These are phyloP conservation scores for Atherinosoma microstoma DNA, from an alignment of 2,797 vertebrate species.

Conservation along the genomic window DNA sequence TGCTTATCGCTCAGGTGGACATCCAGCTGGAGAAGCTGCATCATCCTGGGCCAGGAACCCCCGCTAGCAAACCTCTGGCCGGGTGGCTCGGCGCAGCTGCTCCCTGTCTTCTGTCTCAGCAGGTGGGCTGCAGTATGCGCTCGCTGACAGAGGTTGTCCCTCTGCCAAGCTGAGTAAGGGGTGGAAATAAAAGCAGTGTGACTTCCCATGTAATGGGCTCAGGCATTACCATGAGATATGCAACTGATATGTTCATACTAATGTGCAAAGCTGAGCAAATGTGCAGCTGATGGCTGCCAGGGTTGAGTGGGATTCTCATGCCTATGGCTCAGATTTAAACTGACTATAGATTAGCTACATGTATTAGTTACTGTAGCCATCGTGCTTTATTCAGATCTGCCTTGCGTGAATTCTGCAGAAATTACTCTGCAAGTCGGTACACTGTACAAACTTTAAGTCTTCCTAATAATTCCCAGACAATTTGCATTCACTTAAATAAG, in stretches of 20 bases:
- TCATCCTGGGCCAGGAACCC: slow-evolving; percentile 23
- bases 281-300: slow-evolving; percentile 57
- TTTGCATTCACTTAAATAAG: slow-evolving; percentile 34
- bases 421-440: slow-evolving; percentile 17
- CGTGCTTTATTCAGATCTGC: slow-evolving; percentile 26
- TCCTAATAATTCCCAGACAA: slow-evolving; percentile 9
- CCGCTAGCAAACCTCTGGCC: slow-evolving; percentile 56
- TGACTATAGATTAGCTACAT: slow-evolving; percentile 34
- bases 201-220: slow-evolving; percentile 54
- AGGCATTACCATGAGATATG: slow-evolving; percentile 55
- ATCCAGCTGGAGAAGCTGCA: slow-evolving; percentile 44
- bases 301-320: slow-evolving; percentile 46
- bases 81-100: slow-evolving; percentile 49
- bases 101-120: slow-evolving; percentile 61
- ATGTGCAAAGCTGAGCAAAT: slow-evolving; percentile 58
- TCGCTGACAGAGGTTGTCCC: slow-evolving; percentile 49
- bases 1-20: slow-evolving; percentile 64
- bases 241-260: slow-evolving; percentile 61
- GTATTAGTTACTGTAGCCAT: slow-evolving; percentile 26
- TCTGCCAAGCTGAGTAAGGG: slow-evolving; percentile 44
- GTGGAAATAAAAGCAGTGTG: slow-evolving; percentile 53
- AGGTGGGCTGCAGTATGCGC: slow-evolving; percentile 50
- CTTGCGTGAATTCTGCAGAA: slow-evolving; percentile 20
- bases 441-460: slow-evolving; percentile 21
- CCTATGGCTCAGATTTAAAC: slow-evolving; percentile 54